Percentiles rank a stretch among this genome's conserved stretches.
These are phyloP conservation scores for Zaprionus davidi DNA, from an alignment of 1,140 invertebrate genomes.

Conservation along the genomic window DNA sequence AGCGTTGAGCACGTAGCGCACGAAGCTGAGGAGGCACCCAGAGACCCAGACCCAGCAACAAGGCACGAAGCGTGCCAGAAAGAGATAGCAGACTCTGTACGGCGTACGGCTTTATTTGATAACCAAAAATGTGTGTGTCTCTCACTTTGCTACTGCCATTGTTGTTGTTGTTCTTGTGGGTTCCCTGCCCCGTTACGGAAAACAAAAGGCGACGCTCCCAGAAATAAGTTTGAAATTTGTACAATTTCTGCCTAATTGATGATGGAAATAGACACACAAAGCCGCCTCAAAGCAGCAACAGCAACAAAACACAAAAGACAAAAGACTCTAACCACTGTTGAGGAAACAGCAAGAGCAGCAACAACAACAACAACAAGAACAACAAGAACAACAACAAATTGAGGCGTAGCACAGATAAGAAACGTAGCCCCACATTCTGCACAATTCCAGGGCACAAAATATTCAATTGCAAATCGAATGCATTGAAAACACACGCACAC, in stretches of 20 bases:
- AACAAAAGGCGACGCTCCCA: neutral
- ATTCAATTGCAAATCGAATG: conserved; percentile 47
- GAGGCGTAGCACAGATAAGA: conserved; percentile 24
- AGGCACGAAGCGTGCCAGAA: neutral
- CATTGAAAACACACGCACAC: conserved; percentile 49
- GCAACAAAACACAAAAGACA: neutral
- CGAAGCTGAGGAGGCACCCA: conserved; percentile 25
- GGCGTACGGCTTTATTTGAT: conserved; percentile 10
- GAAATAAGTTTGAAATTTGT: conserved; percentile 15
- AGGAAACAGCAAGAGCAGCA: neutral
- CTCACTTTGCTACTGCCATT: neutral
- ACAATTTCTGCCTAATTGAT: conserved; percentile 21
- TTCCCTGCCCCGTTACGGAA: neutral
- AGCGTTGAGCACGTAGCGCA: conserved; percentile 38
- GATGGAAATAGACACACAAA: conserved; percentile 12
- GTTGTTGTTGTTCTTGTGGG: neutral
- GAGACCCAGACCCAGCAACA: conserved; percentile 3
- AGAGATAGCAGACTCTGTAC: conserved; percentile 11
- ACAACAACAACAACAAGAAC: neutral
- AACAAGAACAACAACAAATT: neutral
- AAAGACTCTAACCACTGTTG: neutral
- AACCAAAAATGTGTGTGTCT: conserved; percentile 13
- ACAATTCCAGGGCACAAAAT: conserved; percentile 33
- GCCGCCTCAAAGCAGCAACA: too few species aligned
- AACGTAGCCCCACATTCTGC: conserved; percentile 32